phyloP scores from a whole-genome alignment of 2,797 vertebrate genomes.

The Chloroceryle inda region DNA sequence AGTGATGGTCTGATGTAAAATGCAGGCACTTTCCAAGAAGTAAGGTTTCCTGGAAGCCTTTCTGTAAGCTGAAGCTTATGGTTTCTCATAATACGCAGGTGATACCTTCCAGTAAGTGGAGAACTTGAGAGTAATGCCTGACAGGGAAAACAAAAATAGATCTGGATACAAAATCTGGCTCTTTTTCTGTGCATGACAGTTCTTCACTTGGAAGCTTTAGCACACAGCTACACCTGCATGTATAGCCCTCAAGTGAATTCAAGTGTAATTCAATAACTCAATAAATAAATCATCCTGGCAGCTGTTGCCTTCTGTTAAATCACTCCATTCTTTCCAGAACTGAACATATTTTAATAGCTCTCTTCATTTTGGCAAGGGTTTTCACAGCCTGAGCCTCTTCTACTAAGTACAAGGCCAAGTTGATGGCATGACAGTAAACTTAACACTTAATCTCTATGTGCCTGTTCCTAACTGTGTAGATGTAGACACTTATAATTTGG shows the following conservation, averaged over 20 bases:
- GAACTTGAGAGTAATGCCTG: background rate
- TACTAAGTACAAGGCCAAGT: background rate
- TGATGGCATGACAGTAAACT: background rate
- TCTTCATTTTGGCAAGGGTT: constrained; percentile 52
- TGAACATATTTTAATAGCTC: constrained; percentile 26
- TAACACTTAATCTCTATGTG: background rate
- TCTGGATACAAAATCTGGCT: background rate
- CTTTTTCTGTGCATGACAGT: background rate
- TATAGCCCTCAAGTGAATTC: background rate
- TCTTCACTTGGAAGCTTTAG: background rate
- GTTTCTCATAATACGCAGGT: background rate
- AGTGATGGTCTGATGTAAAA: background rate
- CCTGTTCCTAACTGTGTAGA: background rate
- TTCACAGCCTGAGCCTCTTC: constrained; percentile 23
- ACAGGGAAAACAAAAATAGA: constrained; percentile 28
- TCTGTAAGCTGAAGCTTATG: background rate
- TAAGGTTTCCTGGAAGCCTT: background rate
- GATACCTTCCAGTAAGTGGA: background rate
- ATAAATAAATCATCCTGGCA: constrained; percentile 41
- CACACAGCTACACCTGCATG: background rate
- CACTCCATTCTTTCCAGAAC: background rate
- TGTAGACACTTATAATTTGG: background rate
- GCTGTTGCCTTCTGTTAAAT: constrained; percentile 3
- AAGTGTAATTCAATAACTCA: constrained; percentile 27
- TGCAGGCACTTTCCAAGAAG: background rate